Percentiles rank a stretch among this genome's conserved stretches.
Evolutionary conservation across 1,140 invertebrate species (phyloP).

Genomic region (Bombus pyrosoma): DNA sequence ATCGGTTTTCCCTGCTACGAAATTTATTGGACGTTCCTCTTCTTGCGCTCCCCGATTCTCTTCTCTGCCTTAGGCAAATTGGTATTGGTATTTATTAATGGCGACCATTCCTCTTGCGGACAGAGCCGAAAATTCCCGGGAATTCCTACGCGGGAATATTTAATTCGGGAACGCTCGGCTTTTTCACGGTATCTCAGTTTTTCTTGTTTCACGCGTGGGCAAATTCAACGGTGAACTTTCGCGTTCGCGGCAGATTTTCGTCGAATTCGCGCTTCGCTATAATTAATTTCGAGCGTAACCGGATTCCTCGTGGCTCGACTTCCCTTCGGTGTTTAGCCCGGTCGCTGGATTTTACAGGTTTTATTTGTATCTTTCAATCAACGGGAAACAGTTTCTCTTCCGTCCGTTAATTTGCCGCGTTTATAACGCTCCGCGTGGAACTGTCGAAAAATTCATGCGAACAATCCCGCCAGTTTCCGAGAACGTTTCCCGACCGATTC

Average conservation of each 20-base stretch:
- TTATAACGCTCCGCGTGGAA: not conserved
- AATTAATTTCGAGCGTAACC: not conserved
- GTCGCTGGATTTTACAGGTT: not conserved
- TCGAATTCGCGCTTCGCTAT: not conserved
- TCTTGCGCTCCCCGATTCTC: not conserved
- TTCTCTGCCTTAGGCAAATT: constrained; percentile 17
- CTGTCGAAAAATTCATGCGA: constrained; percentile 15
- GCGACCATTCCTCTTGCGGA: not conserved
- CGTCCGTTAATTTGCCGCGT: not conserved
- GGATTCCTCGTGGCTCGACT: not conserved
- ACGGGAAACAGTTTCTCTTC: not conserved
- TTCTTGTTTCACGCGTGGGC: too few species aligned
- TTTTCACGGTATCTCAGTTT: not conserved
- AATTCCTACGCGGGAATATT: not conserved
- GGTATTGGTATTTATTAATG: constrained; percentile 45
- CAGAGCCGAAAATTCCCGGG: not conserved
- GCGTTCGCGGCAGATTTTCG: not conserved
- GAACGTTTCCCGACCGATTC: not conserved
- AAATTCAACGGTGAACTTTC: not conserved
- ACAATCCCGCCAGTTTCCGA: not conserved
- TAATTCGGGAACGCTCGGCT: not conserved
- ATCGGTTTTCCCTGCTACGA: constrained; percentile 32
- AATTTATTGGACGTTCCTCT: constrained; percentile 51
- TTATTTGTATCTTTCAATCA: not conserved
- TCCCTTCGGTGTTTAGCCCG: not conserved